Base-by-base conservation (phyloP, 2,797 vertebrate genomes). In the Sparidentex hasta region DNA sequence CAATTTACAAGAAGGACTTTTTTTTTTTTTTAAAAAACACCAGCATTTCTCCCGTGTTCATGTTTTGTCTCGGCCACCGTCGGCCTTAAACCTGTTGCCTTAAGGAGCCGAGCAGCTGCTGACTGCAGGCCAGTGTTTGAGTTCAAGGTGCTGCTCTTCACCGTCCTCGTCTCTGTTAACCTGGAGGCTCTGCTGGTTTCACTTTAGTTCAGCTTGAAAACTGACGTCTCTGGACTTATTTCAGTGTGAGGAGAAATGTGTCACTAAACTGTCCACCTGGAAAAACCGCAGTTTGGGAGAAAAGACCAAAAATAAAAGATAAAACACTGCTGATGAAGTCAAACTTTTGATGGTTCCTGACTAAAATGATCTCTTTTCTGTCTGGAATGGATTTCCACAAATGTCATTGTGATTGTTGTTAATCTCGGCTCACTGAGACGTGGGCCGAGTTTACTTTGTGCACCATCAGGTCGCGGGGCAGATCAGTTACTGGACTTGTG, bases 81-180 rank as follows among this genome's bases (percentile, higher is more conserved):
- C 21, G 71, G 78, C 88, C 85, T 91, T 90, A 87, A 82, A 27
- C 58, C 79, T 23, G 68, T 14, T 92, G 89, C 89, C 90, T 90
- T 92, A 88, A 73, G 0, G 3, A 14, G 47, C 64, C 1, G 21
- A 66, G 29, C 29, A 18, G 13, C 55, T 14, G 25, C 18, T 23
- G 81, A 76, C 63, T 23, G 21, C 44, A 58, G 66, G 74, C 74
- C 74, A 44, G 63, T 59, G 21, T 65, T 57, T 14, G 14, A 27
- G n/a, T 11, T 33, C 3, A 13, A 8, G 57, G 57, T 75, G 78
- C 58, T 69, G 71, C 74, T 54, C 33, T 33, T 44, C 11, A n/a
- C 29, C 27, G 6, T 20, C 29, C 5, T 5, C 17, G 4, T 2
- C 16, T 59, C n/a, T 50, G 44, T 69, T 9, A 16, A 27, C 7